Evolutionary conservation across 2,888 invertebrate species (phyloP).

Genomic region (Nasonovia ribisnigri): DNA sequence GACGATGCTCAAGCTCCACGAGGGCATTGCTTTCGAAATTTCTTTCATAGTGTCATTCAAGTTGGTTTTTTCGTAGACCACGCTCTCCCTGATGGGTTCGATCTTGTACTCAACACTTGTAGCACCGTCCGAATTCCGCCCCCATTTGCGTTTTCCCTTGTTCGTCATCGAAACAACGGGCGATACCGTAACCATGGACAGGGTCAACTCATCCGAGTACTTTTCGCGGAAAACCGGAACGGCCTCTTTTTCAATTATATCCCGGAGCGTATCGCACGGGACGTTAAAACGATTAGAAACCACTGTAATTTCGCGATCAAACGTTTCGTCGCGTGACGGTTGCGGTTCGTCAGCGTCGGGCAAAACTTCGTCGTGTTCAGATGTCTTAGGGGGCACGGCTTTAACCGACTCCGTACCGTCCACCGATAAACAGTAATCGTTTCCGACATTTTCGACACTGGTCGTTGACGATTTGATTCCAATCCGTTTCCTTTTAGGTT

Average conservation of each 20-base stretch:
- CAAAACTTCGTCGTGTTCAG: neutral
- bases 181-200: neutral
- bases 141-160: neutral
- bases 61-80: conserved; percentile 23
- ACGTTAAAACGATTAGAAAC: neutral
- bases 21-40: conserved; percentile 64
- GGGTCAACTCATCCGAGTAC: neutral
- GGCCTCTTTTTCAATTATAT: neutral
- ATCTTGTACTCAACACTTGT: neutral
- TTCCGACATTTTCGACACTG: neutral
- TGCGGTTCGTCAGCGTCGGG: neutral
- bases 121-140: neutral
- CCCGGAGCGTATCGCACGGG: neutral
- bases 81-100: neutral
- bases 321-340: neutral
- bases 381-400: neutral
- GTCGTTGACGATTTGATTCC: neutral
- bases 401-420: neutral
- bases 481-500: neutral
- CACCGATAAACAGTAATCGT: neutral
- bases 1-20: conserved; percentile 66
- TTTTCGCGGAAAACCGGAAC: conserved; percentile 7
- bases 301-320: neutral
- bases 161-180: neutral
- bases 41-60: conserved; percentile 64